phyloP scores from a whole-genome alignment of 1,140 invertebrate genomes.

The Rhagoletis pomonella region DNA sequence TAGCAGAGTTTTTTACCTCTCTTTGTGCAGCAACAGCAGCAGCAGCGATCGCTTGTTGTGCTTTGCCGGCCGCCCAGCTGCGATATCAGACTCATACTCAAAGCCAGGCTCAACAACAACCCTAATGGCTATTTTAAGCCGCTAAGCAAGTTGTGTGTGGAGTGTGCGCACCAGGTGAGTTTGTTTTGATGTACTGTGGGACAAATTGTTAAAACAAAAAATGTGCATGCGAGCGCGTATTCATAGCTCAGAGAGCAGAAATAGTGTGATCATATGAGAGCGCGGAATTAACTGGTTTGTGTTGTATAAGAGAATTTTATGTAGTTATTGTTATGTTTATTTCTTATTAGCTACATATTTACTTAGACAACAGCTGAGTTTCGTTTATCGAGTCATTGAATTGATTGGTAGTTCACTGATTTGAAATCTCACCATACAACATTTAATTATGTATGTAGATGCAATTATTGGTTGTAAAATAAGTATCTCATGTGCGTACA shows the following conservation, averaged over 20 bases:
- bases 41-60: not conserved
- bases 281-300: not conserved
- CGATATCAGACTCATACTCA: not conserved
- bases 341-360: not conserved
- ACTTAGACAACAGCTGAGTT: conserved; percentile 2
- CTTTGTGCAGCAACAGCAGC: not conserved
- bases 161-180: not conserved
- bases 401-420: conserved; percentile 15
- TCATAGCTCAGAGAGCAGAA: not conserved
- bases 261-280: not conserved
- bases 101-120: not conserved
- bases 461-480: too few relatives aligned
- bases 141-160: not conserved
- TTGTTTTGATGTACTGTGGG: conserved; percentile 44
- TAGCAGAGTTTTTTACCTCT: conserved; percentile 5
- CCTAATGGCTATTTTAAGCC: conserved; percentile 46
- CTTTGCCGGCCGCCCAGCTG: conserved; percentile 12
- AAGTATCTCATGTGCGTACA: too few relatives aligned
- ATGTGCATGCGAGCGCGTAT: not conserved
- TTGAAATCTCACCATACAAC: too few relatives aligned
- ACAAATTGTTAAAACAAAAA: not conserved
- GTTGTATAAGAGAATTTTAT: conserved; percentile 12
- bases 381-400: conserved; percentile 17
- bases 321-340: not conserved
- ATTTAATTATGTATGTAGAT: too few relatives aligned